phyloP scores from a whole-genome alignment of 2,888 invertebrate genomes.

The Drosophila macrothrix region DNA sequence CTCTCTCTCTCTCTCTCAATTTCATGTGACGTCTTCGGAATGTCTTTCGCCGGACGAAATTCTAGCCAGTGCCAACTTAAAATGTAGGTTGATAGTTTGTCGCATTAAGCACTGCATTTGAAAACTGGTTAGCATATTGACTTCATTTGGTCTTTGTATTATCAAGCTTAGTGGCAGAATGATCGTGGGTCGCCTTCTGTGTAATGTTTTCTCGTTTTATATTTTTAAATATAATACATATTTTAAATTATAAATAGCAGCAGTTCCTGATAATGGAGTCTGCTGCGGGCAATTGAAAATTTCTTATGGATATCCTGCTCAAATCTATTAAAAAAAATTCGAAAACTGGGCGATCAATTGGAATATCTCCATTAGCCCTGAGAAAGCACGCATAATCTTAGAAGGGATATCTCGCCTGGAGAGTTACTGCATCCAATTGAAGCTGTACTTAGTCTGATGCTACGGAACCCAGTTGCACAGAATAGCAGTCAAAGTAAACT shows the following conservation, averaged over 20 bases:
- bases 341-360: background rate
- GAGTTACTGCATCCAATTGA: background rate
- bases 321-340: background rate
- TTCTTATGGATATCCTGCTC: background rate
- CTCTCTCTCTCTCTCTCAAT: background rate
- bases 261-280: background rate
- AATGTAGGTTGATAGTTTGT: background rate
- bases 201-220: background rate
- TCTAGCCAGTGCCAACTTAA: background rate
- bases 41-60: background rate
- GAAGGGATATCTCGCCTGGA: background rate
- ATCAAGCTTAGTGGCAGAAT: background rate
- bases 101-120: background rate
- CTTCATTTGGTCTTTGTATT: background rate
- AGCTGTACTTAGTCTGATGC: background rate
- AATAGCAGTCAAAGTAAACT: background rate
- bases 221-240: background rate
- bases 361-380: background rate
- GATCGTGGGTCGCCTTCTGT: background rate
- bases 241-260: too few relatives aligned
- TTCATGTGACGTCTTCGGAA: background rate
- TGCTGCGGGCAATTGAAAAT: too few relatives aligned
- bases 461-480: background rate
- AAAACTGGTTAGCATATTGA: background rate
- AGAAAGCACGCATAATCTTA: background rate